Base-by-base conservation (phyloP, 2,888 invertebrate species). In the Leptodirus hochenwartii region DNA sequence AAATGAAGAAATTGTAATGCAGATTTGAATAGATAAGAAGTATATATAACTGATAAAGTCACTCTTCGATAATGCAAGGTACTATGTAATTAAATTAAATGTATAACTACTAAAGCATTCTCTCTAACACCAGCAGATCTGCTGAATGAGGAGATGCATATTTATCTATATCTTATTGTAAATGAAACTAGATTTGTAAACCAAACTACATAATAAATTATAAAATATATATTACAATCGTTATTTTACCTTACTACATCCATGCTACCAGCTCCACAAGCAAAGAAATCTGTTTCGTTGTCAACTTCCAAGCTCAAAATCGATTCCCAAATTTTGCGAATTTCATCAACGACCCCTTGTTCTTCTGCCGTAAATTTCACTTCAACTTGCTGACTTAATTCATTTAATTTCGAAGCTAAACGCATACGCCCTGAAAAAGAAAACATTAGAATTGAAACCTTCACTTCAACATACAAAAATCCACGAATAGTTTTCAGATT, bases 261-360 rank as follows among this genome's bases (percentile, higher is more conserved):
- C 88, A 96, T 95, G 5, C 93, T 93, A 1, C 88, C 87, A n/a
- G 87, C 95, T 8, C 95, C 95, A n/a, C 71, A 70, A 2, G 69
- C 70, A 54, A 96, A 95, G 59, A 96, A 95, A 49, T 95, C 91
- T 0, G 87, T 85, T 3, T 73, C 70, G 5, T 73, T 67, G 6
- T 77, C 71, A 4, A 80, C 65, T 3, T 77, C 71, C 1, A 68
- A 59, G 41, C 77, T 77, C 0, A 95, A 61, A 42, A 95, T 93
- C 1, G 76, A 71, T 36, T 69, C 66, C 95, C 95, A 95, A 29
- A 90, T 71, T 8, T 57, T 56, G 41, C 71, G 56, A 0, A 79
- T 58, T 20, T 56, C 60, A 30, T 73, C 68, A 1, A 75, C 65
- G 39, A 76, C 66, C 25, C 59, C 57, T 35, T 68, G 60, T 50